Conservation (phyloP, 2,113 vertebrate species). For the Lycaon pictus region DNA sequence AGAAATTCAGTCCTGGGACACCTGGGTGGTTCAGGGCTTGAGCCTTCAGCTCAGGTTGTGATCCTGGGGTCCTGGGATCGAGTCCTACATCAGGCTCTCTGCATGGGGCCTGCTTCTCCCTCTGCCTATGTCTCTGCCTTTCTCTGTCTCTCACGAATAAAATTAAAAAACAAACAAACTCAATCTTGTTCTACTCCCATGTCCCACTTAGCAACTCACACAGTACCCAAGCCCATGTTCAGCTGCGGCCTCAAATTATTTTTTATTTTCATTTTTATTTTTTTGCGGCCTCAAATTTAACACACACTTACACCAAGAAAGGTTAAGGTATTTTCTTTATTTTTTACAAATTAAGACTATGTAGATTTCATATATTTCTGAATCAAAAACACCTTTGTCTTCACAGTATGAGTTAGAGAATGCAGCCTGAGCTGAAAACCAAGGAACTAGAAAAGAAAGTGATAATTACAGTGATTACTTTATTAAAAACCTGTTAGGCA, state of each 20-base stretch:
- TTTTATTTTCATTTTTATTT: no score
- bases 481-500: constrained; percentile 84
- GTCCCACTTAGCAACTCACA: background rate
- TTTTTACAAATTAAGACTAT: constrained; percentile 88
- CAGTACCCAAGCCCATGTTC: background rate
- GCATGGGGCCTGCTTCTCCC: no score
- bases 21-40: no score
- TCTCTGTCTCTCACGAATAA: no score
- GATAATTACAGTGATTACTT: constrained; percentile 76
- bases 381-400: constrained; percentile 84
- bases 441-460: constrained; percentile 80
- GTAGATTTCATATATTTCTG: constrained; percentile 81
- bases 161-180: background rate
- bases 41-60: no score
- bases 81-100: no score
- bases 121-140: no score
- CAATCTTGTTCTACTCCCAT: background rate
- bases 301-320: constrained; percentile 55
- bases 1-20: background rate
- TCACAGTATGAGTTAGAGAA: constrained; percentile 85
- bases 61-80: no score
- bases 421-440: constrained; percentile 82
- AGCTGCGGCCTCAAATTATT: background rate
- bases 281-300: background rate
- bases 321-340: constrained; percentile 86